Percentiles rank a stretch among this genome's conserved stretches.
Conservation (phyloP, 2,888 invertebrate species). For the Scrobipalpa costella region DNA sequence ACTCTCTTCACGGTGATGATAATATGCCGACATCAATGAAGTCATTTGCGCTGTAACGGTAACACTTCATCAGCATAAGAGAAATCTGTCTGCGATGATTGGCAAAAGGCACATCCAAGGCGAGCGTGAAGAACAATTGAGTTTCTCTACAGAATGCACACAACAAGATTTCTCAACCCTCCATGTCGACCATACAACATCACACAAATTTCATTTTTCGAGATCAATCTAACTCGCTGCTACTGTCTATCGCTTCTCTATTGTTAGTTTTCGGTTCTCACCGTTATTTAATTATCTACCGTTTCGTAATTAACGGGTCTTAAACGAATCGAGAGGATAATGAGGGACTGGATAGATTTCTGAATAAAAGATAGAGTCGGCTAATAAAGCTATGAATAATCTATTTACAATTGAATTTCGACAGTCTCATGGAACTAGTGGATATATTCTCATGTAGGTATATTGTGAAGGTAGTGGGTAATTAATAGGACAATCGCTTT, state of each 20-base stretch:
- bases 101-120: background rate
- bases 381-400: constrained; percentile 52
- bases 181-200: constrained; percentile 15
- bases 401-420: constrained; percentile 50
- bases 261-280: constrained; percentile 76
- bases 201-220: constrained; percentile 44
- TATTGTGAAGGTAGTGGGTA: constrained; percentile 52
- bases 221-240: constrained; percentile 58
- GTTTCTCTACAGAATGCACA: constrained; percentile 38
- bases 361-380: constrained; percentile 58
- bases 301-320: constrained; percentile 70
- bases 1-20: no score
- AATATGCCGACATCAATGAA: no score
- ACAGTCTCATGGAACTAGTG: constrained; percentile 31
- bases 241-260: constrained; percentile 64
- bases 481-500: constrained; percentile 63
- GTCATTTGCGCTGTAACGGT: no score
- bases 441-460: constrained; percentile 53
- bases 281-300: constrained; percentile 70
- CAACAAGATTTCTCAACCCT: constrained; percentile 49
- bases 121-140: constrained; percentile 45
- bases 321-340: constrained; percentile 71
- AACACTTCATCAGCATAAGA: no score
- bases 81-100: background rate
- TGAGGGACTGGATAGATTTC: constrained; percentile 57